Conservation (phyloP, 2,113 vertebrate genomes). For the Choloepus hoffmanni region DNA sequence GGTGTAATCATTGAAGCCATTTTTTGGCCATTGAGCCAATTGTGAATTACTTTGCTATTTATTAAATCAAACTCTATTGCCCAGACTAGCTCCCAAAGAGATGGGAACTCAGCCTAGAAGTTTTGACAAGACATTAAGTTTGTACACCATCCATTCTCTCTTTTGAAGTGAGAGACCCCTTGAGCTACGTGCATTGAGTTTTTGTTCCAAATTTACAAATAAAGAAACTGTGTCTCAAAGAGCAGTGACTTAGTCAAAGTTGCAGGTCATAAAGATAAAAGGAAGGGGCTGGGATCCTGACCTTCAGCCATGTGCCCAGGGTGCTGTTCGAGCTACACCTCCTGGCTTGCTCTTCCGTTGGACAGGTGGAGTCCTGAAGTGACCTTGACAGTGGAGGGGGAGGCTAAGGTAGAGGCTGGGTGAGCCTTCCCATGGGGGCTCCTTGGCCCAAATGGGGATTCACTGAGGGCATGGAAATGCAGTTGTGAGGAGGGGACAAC, state of each 20-base stretch:
- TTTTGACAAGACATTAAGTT: neutral
- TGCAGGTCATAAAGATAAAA: neutral
- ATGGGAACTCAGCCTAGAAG: neutral
- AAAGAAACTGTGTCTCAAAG: neutral
- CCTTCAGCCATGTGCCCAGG: neutral
- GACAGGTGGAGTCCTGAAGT: fast-evolving
- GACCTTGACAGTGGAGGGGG: neutral
- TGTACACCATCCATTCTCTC: neutral
- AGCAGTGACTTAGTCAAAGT: neutral
- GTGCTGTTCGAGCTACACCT: neutral
- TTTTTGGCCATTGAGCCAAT: neutral
- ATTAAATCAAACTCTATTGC: neutral
- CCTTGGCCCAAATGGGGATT: neutral
- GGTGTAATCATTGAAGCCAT: neutral
- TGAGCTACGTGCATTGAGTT: neutral
- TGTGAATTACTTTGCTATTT: neutral
- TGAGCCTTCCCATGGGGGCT: neutral
- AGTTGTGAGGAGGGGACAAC: neutral
- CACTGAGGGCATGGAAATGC: neutral
- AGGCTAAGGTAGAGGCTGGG: neutral
- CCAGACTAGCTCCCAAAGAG: neutral
- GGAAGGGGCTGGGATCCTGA: neutral
- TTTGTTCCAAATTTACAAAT: neutral
- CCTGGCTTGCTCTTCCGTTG: neutral
- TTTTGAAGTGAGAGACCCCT: neutral